A percentile compares a stretch with the other conserved stretches of the same genome.
phyloP scores from a whole-genome alignment of 2,113 vertebrate genomes.

The Dromiciops gliroides region DNA sequence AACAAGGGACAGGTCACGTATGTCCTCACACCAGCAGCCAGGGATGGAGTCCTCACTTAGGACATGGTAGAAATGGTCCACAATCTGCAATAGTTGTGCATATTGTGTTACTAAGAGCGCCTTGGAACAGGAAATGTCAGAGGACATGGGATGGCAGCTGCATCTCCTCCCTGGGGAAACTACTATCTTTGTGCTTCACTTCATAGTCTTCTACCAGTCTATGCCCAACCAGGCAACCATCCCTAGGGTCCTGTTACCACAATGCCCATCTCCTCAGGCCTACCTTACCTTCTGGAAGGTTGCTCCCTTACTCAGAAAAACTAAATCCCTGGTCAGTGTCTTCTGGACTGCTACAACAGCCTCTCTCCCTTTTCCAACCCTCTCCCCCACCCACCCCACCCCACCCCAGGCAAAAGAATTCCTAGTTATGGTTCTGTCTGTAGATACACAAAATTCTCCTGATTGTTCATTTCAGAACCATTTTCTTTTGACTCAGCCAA shows the following conservation, averaged over 20 bases:
- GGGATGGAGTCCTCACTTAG: background rate
- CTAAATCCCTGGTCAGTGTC: background rate
- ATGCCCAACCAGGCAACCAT: background rate
- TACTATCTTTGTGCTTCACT: background rate
- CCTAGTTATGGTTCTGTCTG: background rate
- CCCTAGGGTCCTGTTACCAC: background rate
- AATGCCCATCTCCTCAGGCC: background rate
- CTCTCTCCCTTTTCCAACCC: background rate
- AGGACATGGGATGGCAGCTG: background rate
- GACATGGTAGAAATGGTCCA: background rate
- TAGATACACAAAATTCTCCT: background rate
- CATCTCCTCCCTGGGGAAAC: background rate
- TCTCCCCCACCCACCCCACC: no score
- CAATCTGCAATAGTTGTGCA: background rate
- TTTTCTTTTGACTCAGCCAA: background rate
- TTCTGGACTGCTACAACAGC: background rate
- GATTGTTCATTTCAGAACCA: background rate
- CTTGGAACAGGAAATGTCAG: background rate
- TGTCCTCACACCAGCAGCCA: background rate
- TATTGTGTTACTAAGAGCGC: background rate
- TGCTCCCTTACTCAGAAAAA: background rate
- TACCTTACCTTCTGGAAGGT: background rate
- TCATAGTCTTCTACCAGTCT: background rate
- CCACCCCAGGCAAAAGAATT: background rate
- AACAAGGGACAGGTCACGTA: background rate